Percentiles rank a stretch among this genome's conserved stretches.
phyloP scores from a whole-genome alignment of 2,888 invertebrate species.

The Aleiodes testaceus region DNA sequence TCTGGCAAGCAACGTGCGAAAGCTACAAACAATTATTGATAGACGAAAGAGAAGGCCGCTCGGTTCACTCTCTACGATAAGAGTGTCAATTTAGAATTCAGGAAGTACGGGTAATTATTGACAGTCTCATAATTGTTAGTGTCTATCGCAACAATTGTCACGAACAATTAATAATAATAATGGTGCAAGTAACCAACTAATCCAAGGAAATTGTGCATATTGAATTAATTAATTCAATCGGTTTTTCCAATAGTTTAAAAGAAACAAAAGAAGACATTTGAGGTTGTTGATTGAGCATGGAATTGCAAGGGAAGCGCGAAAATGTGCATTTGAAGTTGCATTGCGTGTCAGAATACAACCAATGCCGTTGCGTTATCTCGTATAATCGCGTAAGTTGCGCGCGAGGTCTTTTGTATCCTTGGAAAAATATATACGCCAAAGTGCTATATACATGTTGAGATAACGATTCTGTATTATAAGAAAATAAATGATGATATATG shows the following conservation, averaged over 20 bases:
- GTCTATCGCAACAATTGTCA: no score
- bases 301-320: slow-evolving; percentile 31
- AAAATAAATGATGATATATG: not conserved
- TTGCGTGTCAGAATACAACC: slow-evolving; percentile 56
- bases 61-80: no score
- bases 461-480: not conserved
- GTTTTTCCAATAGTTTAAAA: no score
- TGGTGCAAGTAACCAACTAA: no score
- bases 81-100: no score
- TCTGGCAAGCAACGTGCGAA: slow-evolving; percentile 22
- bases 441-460: slow-evolving; percentile 53
- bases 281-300: not conserved
- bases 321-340: slow-evolving; percentile 43
- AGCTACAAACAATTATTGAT: not conserved
- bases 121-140: no score
- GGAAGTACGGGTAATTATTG: no score
- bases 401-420: slow-evolving; percentile 61
- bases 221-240: no score
- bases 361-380: slow-evolving; percentile 58
- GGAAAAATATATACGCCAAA: slow-evolving; percentile 59
- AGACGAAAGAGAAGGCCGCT: no score
- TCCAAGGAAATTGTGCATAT: no score
- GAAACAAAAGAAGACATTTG: not conserved
- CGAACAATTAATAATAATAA: no score
- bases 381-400: slow-evolving; percentile 43